Percentiles rank a stretch among this genome's conserved stretches.
Conservation (phyloP, 2,888 invertebrate species). For the Heteromyza rotundicornis region DNA sequence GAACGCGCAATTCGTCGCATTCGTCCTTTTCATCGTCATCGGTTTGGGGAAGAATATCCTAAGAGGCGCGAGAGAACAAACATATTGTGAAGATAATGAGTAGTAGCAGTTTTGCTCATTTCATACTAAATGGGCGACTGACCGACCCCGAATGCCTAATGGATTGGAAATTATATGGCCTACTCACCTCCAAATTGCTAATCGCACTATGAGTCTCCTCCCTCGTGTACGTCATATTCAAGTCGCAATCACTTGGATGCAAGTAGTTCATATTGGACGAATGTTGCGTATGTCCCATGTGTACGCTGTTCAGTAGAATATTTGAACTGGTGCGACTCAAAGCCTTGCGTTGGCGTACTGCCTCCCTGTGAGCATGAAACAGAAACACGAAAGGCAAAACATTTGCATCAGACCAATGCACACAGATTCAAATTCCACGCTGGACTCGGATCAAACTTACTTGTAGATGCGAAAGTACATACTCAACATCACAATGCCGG, state of each 20-base stretch:
- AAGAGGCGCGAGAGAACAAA: too few species aligned
- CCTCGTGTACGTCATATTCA: slow-evolving; percentile 58
- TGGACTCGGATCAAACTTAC: slow-evolving; percentile 45
- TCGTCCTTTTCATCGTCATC: slow-evolving; percentile 60
- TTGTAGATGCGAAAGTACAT: slow-evolving; percentile 86
- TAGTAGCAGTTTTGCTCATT: too few species aligned
- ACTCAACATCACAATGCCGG: slow-evolving; percentile 88
- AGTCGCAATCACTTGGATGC: slow-evolving; percentile 69
- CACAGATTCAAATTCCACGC: too few species aligned
- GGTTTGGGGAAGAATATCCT: slow-evolving; percentile 58
- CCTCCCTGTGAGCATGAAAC: slow-evolving; percentile 68
- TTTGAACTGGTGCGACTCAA: slow-evolving; percentile 85
- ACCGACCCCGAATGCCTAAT: too few species aligned
- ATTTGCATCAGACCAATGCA: background rate
- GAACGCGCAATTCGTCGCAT: slow-evolving; percentile 62
- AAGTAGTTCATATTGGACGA: slow-evolving; percentile 70
- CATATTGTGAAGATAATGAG: too few species aligned
- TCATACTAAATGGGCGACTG: too few species aligned
- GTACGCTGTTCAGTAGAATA: slow-evolving; percentile 83
- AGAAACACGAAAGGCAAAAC: background rate
- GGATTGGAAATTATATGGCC: too few species aligned
- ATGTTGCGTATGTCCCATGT: slow-evolving; percentile 80
- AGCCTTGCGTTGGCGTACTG: slow-evolving; percentile 81
- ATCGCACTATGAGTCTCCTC: slow-evolving; percentile 62
- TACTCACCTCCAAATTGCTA: slow-evolving; percentile 62